Conservation (phyloP, 2,888 invertebrate species). For the Standfussiana lucernea region DNA sequence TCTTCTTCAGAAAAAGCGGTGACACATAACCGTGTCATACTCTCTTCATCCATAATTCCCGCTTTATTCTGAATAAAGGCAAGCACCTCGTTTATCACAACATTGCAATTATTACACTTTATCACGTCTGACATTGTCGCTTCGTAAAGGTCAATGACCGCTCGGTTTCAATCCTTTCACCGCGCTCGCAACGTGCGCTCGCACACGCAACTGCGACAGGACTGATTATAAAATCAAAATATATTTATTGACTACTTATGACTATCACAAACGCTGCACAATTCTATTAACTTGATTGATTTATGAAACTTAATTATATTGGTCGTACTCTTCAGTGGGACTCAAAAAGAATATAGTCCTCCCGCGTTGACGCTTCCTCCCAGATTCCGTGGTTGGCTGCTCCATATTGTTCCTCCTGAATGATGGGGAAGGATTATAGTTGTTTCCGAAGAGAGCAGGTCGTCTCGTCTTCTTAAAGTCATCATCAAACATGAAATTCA, state of each 20-base stretch:
- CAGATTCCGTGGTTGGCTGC: conserved; percentile 46
- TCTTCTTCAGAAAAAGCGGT: background rate
- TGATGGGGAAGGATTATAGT: conserved; percentile 49
- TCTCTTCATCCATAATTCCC: no score
- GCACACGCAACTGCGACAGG: no score
- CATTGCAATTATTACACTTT: no score
- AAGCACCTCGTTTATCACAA: no score
- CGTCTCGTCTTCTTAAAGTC: conserved; percentile 57
- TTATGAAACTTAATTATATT: conserved; percentile 76
- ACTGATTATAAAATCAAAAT: no score
- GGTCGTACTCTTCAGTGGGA: conserved; percentile 77
- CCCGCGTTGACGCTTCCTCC: conserved; percentile 68
- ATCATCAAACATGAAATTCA: conserved; percentile 73
- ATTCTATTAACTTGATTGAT: conserved; percentile 31
- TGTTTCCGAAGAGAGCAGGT: conserved; percentile 53
- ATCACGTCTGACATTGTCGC: no score
- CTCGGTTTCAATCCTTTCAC: no score
- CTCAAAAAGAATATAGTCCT: conserved; percentile 85
- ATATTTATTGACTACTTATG: conserved; percentile 43
- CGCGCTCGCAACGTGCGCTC: no score
- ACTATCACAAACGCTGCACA: conserved; percentile 16
- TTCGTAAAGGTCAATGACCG: no score
- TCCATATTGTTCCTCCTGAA: conserved; percentile 42
- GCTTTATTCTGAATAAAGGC: no score
- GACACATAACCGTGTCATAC: no score